Conservation (phyloP, 2,113 vertebrate genomes). For the Gnathonemus echidnorhynchus region DNA sequence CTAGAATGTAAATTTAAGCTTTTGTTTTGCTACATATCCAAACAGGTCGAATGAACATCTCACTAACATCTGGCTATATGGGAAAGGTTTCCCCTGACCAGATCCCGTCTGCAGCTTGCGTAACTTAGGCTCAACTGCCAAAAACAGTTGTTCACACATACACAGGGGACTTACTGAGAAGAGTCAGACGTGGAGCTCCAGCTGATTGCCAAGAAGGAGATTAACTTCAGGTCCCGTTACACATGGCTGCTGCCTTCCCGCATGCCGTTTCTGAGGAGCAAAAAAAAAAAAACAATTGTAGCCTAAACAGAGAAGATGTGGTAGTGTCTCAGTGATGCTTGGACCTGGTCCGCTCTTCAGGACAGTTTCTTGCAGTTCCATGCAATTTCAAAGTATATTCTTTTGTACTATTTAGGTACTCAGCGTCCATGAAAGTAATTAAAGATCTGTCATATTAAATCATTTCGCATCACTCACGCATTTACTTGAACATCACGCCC, state of each 20-base stretch:
- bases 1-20: background rate
- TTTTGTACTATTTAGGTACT: background rate
- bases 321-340: background rate
- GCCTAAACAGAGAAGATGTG: background rate
- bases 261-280: background rate
- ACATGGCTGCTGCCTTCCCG: background rate
- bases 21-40: background rate
- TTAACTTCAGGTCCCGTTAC: background rate
- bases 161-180: background rate
- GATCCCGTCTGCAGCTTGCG: background rate
- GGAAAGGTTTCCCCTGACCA: background rate
- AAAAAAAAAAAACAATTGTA: background rate
- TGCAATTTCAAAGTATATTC: background rate
- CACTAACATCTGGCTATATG: background rate
- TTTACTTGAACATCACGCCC: background rate
- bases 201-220: background rate
- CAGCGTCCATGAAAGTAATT: slow-evolving; percentile 8
- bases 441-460: slow-evolving; percentile 25
- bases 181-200: background rate
- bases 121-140: background rate
- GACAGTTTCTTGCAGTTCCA: background rate
- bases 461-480: slow-evolving; percentile 13
- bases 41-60: background rate
- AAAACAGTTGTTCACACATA: background rate
- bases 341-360: background rate